phyloP scores from a whole-genome alignment of 2,888 invertebrate genomes.

The Penaeus monodon region DNA sequence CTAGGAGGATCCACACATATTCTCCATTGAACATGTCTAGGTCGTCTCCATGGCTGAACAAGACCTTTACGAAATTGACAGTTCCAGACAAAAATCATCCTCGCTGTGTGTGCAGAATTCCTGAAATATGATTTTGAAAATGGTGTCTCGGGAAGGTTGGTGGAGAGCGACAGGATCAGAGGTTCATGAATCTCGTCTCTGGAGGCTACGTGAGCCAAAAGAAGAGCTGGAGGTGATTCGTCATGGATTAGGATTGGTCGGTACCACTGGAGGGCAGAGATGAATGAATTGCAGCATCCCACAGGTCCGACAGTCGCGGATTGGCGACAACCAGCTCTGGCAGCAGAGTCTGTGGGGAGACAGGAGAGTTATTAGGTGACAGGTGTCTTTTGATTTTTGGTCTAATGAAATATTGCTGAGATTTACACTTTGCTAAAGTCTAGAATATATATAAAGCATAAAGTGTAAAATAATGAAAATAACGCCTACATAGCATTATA shows the following conservation, averaged over 20 bases:
- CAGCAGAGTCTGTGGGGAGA: slow-evolving; percentile 46
- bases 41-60: slow-evolving; percentile 82
- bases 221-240: slow-evolving; percentile 75
- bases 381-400: no score
- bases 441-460: no score
- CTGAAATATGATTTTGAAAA: slow-evolving; percentile 74
- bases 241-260: slow-evolving; percentile 75
- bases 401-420: no score
- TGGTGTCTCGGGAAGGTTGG: slow-evolving; percentile 75
- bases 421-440: no score
- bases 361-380: background rate
- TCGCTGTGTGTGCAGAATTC: slow-evolving; percentile 66
- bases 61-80: slow-evolving; percentile 78
- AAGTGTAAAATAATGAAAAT: no score
- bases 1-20: slow-evolving; percentile 89
- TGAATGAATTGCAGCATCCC: slow-evolving; percentile 59
- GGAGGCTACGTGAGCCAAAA: slow-evolving; percentile 70
- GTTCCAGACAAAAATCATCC: slow-evolving; percentile 84
- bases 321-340: slow-evolving; percentile 56
- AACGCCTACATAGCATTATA: no score
- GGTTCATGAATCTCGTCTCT: slow-evolving; percentile 77
- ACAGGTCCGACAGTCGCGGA: slow-evolving; percentile 56
- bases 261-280: slow-evolving; percentile 47
- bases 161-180: slow-evolving; percentile 54
- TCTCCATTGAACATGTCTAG: slow-evolving; percentile 87